Conservation (phyloP, 2,888 invertebrate species). For the Mechanitis mazaeus region DNA sequence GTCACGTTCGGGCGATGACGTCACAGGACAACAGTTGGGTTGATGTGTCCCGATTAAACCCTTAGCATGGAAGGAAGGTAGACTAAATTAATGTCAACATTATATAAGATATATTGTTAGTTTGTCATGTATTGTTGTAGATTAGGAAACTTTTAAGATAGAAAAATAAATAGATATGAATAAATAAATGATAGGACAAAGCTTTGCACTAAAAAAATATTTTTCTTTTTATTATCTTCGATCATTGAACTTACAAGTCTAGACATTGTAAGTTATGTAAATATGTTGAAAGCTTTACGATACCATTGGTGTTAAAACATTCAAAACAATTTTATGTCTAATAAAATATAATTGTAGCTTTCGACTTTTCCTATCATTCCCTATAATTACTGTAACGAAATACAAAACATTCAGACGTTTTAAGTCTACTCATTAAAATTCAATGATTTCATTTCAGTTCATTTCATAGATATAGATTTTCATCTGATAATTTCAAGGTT, state of each 20-base stretch:
- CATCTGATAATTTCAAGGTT: too few species aligned
- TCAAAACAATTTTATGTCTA: background rate
- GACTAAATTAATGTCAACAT: conserved; percentile 2
- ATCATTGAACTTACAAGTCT: background rate
- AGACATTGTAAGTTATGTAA: conserved; percentile 3
- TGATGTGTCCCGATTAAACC: conserved; percentile 25
- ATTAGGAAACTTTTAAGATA: background rate
- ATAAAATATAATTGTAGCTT: too few species aligned
- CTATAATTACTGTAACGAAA: too few species aligned
- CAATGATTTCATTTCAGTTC: too few species aligned
- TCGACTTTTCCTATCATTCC: too few species aligned
- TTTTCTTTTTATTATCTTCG: background rate
- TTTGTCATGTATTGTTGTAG: background rate
- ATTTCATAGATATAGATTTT: too few species aligned
- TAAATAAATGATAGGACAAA: too few species aligned
- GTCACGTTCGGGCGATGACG: conserved; percentile 29
- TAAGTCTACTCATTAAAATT: too few species aligned
- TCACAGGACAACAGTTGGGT: conserved; percentile 27
- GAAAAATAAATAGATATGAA: too few species aligned
- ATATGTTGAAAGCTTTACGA: background rate
- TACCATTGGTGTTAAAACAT: too few species aligned
- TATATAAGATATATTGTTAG: conserved; percentile 4
- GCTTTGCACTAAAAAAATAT: too few species aligned
- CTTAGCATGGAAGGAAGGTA: conserved; percentile 11
- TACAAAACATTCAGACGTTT: too few species aligned